Evolutionary conservation across 2,797 vertebrate genomes (phyloP), one percentile per base, ranked within the genome.

Genomic region (Squalus acanthias): DNA sequence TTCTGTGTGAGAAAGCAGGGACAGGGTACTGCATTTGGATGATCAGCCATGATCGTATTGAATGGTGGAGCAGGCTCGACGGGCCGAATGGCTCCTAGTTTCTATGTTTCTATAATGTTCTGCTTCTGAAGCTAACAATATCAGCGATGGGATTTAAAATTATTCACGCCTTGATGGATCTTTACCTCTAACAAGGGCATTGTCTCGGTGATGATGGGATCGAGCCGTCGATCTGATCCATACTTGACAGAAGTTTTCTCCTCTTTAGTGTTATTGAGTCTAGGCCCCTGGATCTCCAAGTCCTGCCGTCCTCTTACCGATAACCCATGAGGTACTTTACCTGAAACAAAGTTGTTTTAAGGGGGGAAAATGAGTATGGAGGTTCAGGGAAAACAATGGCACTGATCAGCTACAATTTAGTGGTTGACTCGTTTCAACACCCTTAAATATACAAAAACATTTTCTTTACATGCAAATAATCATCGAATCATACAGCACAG

Each of bases 101-200:
- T 39, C 39, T 39, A 39, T 39, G 39, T 39, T 39, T 39, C 39
- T 39, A 9, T 60, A n/a, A 63, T 91, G 33, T 39, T 24, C 10
- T 24, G 8, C 9, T 93, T 69, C 22, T 93, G 22, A n/a, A 46
- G 60, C 33, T 7, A 7, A 12, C 29, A 63, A 65, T 15, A n/a
- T 33, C 33, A 60, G 13, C n/a, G 67, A 46, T 1, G 0, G 10
- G 65, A 8, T 6, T 46, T 82, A 17, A 82, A 95, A 26, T 72
- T n/a, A 88, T n/a, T 63, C 74, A 26, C 22, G 22, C n/a, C 24
- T 22, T n/a, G 60, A 10, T 67, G 26, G 72, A 39, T 60, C 39
- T 46, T 94, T 97, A 99, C 99, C 99, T 99, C 99, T 96, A 99
- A 97, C n/a, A 99, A 98, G 96, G 99, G 99, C 99, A 99, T 99